Base-by-base conservation (phyloP, 2,888 invertebrate species). In the Hyles lineata region DNA sequence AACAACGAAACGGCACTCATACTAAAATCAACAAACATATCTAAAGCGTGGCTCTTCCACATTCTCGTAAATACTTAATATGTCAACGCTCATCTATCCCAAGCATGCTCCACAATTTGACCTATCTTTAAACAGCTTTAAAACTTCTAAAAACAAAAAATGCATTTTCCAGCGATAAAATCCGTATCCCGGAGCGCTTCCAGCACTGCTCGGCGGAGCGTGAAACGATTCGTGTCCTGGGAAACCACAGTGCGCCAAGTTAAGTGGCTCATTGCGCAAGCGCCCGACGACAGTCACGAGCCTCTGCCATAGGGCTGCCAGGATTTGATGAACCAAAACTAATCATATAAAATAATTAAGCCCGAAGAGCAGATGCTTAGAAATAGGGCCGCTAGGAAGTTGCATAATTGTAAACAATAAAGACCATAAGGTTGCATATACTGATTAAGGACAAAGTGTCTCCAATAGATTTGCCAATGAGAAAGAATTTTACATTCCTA, bases 211-310 rank as follows among this genome's bases (percentile, higher is more conserved):
- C 70, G 52, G 11, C 70, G 61, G 69, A 71, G 67, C 50, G 67
- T 67, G 23, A 67, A 67, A 67, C 43, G 50, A 67, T 50, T 67
- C 67, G 67, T 67, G 67, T 67, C 67, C 67, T 67, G 67, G 67
- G 67, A 67, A 67, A 67, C 67, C 67, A 67, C 67, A 67, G 67
- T 23, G 67, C 43, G 67, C 50, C 67, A 50, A 67, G 23, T 50
- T 67, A 43, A 50, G 67, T 67, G 23, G 67, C 67, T 21, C 50
- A 67, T 67, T 67, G 67, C 67, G 50, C 67, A 67, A 67, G 67
- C 67, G 67, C 67, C 50, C 19, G 17, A 17, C 67, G 50, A 50
- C 23, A 50, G 17, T 67, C 43, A 67, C 43, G 23, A 43, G 23
- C 21, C 17, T 50, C 9, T 25, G 23, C 15, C 17, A n/a, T 50